A percentile compares a stretch with the other conserved stretches of the same genome.
Conservation (phyloP, 2,797 vertebrate genomes). For the Sphaeramia orbicularis region DNA sequence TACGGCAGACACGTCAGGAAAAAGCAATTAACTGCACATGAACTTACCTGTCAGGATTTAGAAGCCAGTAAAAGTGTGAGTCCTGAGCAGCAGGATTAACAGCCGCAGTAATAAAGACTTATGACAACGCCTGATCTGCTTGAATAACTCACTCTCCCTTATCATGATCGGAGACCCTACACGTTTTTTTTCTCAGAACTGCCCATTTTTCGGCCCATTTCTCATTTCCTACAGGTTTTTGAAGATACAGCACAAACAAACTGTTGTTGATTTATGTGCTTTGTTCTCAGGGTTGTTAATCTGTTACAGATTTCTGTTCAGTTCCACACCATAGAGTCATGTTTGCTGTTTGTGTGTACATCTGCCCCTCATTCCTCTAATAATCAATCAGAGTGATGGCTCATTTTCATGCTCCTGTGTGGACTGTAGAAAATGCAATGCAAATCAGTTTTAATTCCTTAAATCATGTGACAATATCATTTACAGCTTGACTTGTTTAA, state of each 20-base stretch:
- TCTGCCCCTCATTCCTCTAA: not conserved
- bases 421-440: not conserved
- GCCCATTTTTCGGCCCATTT: slow-evolving; percentile 2
- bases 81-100: slow-evolving; percentile 51
- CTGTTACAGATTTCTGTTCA: slow-evolving; percentile 17
- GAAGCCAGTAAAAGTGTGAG: slow-evolving; percentile 19
- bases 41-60: slow-evolving; percentile 54
- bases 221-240: not conserved
- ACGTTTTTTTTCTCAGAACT: slow-evolving; percentile 9
- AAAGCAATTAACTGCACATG: slow-evolving; percentile 67
- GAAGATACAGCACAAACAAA: slow-evolving; percentile 4
- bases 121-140: not conserved
- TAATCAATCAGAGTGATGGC: not conserved
- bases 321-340: not conserved
- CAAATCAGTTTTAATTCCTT: not conserved
- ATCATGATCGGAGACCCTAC: not conserved
- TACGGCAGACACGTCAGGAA: slow-evolving; percentile 42
- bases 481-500: not conserved
- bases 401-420: not conserved
- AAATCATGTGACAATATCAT: not conserved
- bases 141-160: slow-evolving; percentile 5
- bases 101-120: slow-evolving; percentile 32
- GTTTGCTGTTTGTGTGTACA: slow-evolving; percentile 7
- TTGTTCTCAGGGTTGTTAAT: slow-evolving; percentile 16
- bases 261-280: slow-evolving; percentile 3